phyloP scores from a whole-genome alignment of 2,888 invertebrate genomes.

The Noctua janthe region DNA sequence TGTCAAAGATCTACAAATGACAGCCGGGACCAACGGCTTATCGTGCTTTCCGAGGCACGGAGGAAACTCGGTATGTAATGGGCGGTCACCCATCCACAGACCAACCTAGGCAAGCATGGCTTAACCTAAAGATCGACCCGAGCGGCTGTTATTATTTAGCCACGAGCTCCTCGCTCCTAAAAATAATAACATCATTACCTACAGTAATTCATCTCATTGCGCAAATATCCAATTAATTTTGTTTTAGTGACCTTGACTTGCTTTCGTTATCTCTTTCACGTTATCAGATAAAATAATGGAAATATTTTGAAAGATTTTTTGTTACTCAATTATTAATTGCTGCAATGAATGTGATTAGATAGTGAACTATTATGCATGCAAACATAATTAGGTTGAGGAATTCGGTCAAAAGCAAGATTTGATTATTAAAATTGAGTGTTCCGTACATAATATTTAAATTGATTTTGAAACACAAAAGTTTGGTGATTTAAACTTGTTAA shows the following conservation, averaged over 20 bases:
- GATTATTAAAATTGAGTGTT: not conserved
- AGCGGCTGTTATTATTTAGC: too few species aligned
- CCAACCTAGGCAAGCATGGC: too few species aligned
- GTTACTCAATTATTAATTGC: constrained; percentile 46
- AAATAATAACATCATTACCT: not conserved
- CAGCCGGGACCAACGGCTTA: too few species aligned
- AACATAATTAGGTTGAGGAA: constrained; percentile 44
- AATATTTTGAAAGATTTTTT: constrained; percentile 43
- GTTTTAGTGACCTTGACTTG: constrained; percentile 47
- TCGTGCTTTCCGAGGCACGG: too few species aligned
- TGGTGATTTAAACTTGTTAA: too few species aligned
- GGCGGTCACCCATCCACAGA: too few species aligned
- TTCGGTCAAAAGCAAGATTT: constrained; percentile 40
- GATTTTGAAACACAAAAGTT: too few species aligned
- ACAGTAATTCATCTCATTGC: constrained; percentile 11
- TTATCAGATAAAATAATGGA: constrained; percentile 49
- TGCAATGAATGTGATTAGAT: constrained; percentile 51
- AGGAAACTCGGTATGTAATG: too few species aligned
- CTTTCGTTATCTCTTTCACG: constrained; percentile 5
- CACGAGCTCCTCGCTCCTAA: too few species aligned
- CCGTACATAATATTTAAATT: constrained; percentile 5
- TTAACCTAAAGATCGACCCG: too few species aligned
- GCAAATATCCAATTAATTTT: constrained; percentile 31
- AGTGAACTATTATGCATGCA: constrained; percentile 38
- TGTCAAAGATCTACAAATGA: too few species aligned